Conservation (phyloP, 2,113 vertebrate genomes). For the Orthonyx spaldingii region DNA sequence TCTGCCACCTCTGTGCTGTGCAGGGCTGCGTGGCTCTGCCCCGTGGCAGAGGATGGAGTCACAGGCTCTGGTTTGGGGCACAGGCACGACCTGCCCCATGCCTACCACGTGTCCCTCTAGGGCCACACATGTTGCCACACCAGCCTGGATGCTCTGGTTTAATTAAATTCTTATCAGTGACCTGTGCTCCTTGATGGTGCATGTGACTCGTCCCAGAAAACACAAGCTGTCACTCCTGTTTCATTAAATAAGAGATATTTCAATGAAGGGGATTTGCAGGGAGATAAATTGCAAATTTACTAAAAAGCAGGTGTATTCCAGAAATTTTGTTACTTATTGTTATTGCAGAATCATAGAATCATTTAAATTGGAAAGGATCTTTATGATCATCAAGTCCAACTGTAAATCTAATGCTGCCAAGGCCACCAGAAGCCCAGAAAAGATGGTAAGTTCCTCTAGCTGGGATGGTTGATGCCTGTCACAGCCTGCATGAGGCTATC, state of each 20-base stretch:
- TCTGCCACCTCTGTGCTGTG: not conserved
- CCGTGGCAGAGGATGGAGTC: rapidly evolving
- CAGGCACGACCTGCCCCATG: rapidly evolving
- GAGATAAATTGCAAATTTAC: not conserved
- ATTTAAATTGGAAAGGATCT: not conserved
- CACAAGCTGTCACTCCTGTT: not conserved
- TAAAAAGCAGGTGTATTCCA: not conserved
- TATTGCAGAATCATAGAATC: not conserved
- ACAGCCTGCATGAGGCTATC: not conserved
- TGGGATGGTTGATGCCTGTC: not conserved
- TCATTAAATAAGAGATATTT: not conserved
- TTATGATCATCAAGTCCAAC: rapidly evolving
- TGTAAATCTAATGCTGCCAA: not conserved
- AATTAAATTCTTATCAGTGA: not conserved
- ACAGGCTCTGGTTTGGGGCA: not conserved
- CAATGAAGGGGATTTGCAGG: not conserved
- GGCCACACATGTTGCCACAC: rapidly evolving
- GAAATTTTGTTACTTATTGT: not conserved
- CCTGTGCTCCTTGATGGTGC: not conserved
- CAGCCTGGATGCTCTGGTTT: not conserved
- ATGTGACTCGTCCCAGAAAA: not conserved
- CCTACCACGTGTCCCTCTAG: not conserved
- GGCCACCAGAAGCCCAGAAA: not conserved
- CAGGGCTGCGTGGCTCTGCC: not conserved
- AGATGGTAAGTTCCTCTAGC: not conserved